Evolutionary conservation across 30 jellyfish, hydroid and myxozoan genomes (phyloP).

Genomic region (Aurelia sp.): DNA sequence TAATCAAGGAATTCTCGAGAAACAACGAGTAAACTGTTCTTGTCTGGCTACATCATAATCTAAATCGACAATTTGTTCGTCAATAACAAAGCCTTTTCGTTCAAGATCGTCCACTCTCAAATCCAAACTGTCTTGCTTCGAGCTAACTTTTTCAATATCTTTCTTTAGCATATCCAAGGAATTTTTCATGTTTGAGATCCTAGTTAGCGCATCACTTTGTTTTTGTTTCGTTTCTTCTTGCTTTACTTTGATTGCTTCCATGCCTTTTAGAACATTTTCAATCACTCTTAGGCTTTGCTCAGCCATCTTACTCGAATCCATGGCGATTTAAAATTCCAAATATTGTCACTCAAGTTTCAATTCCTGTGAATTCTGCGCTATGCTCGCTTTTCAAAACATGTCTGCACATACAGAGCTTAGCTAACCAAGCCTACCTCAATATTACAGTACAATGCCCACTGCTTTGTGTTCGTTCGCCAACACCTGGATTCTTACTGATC

Average conservation of each 20-base stretch:
- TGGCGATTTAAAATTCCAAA: no score
- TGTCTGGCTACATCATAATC: neutral
- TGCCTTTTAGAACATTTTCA: neutral
- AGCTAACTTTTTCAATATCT: neutral
- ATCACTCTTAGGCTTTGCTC: no score
- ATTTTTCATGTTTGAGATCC: neutral
- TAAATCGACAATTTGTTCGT: neutral
- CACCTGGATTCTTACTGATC: no score
- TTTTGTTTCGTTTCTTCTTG: neutral
- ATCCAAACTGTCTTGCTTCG: neutral
- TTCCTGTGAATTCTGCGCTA: no score
- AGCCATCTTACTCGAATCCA: no score
- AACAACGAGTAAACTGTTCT: neutral
- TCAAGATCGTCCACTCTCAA: neutral
- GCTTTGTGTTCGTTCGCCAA: no score
- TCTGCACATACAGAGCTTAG: no score
- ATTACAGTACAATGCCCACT: no score
- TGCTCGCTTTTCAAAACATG: no score
- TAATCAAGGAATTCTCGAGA: no score
- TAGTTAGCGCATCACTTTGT: neutral
- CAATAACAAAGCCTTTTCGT: constrained; percentile 4
- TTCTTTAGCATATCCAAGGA: neutral
- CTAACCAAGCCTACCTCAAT: no score
- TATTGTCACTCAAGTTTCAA: no score
- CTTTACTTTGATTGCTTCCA: neutral